Evolutionary conservation across 2,888 invertebrate species (phyloP).

Genomic region (Agapostemon virescens): DNA sequence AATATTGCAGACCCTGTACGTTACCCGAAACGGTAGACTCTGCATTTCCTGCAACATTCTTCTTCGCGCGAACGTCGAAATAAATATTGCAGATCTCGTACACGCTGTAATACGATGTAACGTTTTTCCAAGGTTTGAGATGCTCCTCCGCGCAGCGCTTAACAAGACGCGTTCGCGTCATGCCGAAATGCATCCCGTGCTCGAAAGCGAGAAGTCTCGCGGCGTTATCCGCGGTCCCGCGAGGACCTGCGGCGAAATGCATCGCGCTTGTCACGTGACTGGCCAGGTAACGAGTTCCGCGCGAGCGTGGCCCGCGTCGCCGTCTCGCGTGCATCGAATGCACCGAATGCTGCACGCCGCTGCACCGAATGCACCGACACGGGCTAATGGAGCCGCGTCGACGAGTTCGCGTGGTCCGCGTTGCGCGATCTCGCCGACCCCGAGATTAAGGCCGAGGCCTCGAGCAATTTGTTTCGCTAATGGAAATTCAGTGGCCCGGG

Average conservation of each 20-base stretch:
- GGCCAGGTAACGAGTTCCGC: conserved; percentile 30
- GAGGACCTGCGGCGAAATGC: not conserved
- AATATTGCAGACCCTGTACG: not conserved
- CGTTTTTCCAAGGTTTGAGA: not conserved
- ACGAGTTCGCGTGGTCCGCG: not conserved
- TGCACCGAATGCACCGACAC: conserved; percentile 15
- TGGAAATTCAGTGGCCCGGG: conserved; percentile 13
- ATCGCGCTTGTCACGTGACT: conserved; percentile 28
- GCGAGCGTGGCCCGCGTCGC: not conserved
- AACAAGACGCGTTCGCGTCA: not conserved
- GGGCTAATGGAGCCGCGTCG: conserved; percentile 21
- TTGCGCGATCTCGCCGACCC: not conserved
- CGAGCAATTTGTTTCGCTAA: conserved; percentile 34
- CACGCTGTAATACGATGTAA: no score
- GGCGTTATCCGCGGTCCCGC: not conserved
- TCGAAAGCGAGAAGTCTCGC: not conserved
- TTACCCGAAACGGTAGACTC: not conserved
- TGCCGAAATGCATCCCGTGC: not conserved
- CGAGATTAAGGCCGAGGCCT: conserved; percentile 21
- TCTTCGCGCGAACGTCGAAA: no score
- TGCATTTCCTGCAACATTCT: no score
- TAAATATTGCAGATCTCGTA: no score
- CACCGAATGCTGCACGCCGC: not conserved
- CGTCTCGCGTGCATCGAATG: not conserved
- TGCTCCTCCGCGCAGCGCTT: not conserved